These are phyloP conservation scores for Pheosia gnoma DNA, from an alignment of 2,888 invertebrate species.

Conservation along the genomic window DNA sequence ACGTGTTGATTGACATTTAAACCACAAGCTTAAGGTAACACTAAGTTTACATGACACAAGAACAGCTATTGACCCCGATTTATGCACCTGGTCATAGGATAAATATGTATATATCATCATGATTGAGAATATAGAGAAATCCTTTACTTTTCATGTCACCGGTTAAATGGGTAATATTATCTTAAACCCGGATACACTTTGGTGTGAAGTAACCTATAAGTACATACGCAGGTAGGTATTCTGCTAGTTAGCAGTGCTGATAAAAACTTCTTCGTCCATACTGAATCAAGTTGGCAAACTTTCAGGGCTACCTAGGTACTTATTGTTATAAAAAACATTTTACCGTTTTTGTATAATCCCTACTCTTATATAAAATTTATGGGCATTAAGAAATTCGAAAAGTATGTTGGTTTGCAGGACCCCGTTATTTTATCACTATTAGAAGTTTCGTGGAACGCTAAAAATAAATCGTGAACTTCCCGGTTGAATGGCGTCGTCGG, in stretches of 20 bases:
- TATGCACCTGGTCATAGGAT: slow-evolving; percentile 51
- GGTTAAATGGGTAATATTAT: slow-evolving; percentile 24
- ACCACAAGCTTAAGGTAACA: slow-evolving; percentile 5
- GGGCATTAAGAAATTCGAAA: slow-evolving; percentile 2
- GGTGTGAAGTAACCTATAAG: no score
- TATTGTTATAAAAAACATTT: no score
- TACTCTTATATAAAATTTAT: background rate
- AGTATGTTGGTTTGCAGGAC: slow-evolving; percentile 17
- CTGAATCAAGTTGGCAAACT: no score
- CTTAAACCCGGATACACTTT: no score
- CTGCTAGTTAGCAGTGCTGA: no score
- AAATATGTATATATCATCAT: slow-evolving; percentile 27
- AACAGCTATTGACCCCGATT: slow-evolving; percentile 59
- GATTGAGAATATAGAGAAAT: slow-evolving; percentile 21
- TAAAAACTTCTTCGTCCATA: no score
- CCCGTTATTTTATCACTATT: slow-evolving; percentile 51
- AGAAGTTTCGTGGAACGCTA: slow-evolving; percentile 70
- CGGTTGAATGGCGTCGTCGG: slow-evolving; percentile 81
- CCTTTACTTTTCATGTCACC: slow-evolving; percentile 47
- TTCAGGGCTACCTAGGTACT: no score
- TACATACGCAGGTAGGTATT: no score
- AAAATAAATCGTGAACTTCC: slow-evolving; percentile 83
- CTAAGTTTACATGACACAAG: slow-evolving; percentile 43
- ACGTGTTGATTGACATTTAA: slow-evolving; percentile 8
- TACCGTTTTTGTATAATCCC: no score